Percentiles rank a stretch among this genome's conserved stretches.
Conservation (phyloP, 2,888 invertebrate species). For the Drosophila maculinotata region DNA sequence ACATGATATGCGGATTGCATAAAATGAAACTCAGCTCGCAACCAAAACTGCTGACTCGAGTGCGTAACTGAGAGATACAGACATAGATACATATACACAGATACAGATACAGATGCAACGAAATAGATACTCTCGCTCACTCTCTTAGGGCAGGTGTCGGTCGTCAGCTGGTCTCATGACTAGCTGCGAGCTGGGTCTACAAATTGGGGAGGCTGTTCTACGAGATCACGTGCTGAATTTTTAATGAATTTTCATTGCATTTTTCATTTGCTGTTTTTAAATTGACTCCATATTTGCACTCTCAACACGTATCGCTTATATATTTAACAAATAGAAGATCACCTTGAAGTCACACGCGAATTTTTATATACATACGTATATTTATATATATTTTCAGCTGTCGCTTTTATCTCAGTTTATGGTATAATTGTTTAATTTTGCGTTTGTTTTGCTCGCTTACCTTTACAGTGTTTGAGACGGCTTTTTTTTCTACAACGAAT, state of each 20-base stretch:
- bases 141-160: constrained; percentile 28
- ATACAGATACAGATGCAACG: constrained; percentile 31
- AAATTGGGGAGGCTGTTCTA: constrained; percentile 10
- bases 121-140: constrained; percentile 37
- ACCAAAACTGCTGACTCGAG: constrained; percentile 39
- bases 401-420: constrained; percentile 41
- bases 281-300: constrained; percentile 18
- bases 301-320: neutral
- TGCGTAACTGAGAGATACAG: constrained; percentile 64
- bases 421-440: constrained; percentile 19
- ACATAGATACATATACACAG: constrained; percentile 23
- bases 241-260: neutral
- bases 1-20: constrained; percentile 74
- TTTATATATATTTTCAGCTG: constrained; percentile 9
- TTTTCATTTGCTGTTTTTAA: constrained; percentile 1
- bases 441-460: constrained; percentile 58
- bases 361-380: neutral
- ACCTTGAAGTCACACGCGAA: constrained; percentile 63
- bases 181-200: constrained; percentile 16
- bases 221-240: constrained; percentile 60
- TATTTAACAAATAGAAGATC: constrained; percentile 42
- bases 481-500: constrained; percentile 61
- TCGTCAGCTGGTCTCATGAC: constrained; percentile 67
- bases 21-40: constrained; percentile 75
- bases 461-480: constrained; percentile 65